phyloP scores from a whole-genome alignment of 1,140 invertebrate species.

The Nixonia krombeini region DNA sequence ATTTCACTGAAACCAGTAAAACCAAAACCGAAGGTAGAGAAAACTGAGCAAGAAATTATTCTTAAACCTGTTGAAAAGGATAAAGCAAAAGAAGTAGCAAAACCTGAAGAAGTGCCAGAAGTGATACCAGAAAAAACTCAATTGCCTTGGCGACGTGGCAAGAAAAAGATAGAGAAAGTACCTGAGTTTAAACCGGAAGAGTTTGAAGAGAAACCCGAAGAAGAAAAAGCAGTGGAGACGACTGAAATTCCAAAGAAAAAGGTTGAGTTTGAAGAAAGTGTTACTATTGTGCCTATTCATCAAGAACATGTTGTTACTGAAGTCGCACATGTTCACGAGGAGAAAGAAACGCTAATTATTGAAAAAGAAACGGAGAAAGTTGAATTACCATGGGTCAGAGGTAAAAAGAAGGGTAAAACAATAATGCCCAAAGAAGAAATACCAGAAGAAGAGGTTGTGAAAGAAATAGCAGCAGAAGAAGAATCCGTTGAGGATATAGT shows the following conservation, averaged over 20 bases:
- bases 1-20: slow-evolving; percentile 60
- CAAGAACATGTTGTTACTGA: slow-evolving; percentile 57
- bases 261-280: slow-evolving; percentile 60
- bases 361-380: slow-evolving; percentile 54
- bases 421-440: slow-evolving; percentile 63
- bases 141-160: slow-evolving; percentile 30
- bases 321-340: slow-evolving; percentile 35
- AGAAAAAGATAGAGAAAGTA: slow-evolving; percentile 50
- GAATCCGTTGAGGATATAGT: slow-evolving; percentile 6
- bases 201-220: slow-evolving; percentile 53
- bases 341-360: slow-evolving; percentile 54
- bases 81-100: slow-evolving; percentile 24
- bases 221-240: slow-evolving; percentile 41
- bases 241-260: slow-evolving; percentile 67
- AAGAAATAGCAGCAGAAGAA: slow-evolving; percentile 55
- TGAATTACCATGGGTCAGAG: slow-evolving; percentile 67
- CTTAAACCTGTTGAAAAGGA: slow-evolving; percentile 55
- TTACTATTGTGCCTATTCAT: slow-evolving; percentile 60
- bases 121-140: slow-evolving; percentile 57
- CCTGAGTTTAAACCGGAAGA: slow-evolving; percentile 55
- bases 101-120: slow-evolving; percentile 50
- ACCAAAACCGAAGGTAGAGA: slow-evolving; percentile 19
- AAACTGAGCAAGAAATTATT: slow-evolving; percentile 56
- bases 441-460: slow-evolving; percentile 56
- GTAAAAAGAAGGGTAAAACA: slow-evolving; percentile 61